A percentile compares a stretch with the other conserved stretches of the same genome.
These are phyloP conservation scores for Oreotragus oreotragus DNA, from an alignment of 2,113 vertebrate species.

Conservation along the genomic window DNA sequence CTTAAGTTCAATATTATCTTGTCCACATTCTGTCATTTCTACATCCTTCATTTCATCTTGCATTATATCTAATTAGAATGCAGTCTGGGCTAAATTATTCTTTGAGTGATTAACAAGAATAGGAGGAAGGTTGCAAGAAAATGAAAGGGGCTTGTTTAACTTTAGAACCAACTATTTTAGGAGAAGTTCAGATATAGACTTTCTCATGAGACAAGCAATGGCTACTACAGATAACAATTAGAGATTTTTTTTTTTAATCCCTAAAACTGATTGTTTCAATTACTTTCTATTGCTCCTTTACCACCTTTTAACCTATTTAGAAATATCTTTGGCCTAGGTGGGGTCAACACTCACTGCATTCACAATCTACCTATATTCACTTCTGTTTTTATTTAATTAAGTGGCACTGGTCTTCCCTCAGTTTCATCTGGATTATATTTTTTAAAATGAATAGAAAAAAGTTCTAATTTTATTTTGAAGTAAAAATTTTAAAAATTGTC, in stretches of 20 bases:
- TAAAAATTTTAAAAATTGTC: neutral
- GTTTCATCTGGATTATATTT: neutral
- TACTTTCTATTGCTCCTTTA: neutral
- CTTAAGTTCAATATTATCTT: neutral
- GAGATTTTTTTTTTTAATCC: neutral
- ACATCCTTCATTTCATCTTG: neutral
- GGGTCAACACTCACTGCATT: neutral
- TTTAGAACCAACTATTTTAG: neutral
- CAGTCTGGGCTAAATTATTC: neutral
- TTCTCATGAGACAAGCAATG: neutral
- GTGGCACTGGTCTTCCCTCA: neutral
- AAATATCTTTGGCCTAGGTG: neutral
- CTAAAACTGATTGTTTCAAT: neutral
- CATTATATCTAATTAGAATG: neutral
- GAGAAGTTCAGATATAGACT: neutral
- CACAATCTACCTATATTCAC: neutral
- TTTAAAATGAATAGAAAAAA: neutral
- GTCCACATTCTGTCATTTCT: neutral
- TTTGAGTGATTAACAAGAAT: neutral
- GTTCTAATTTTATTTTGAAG: conserved; percentile 28
- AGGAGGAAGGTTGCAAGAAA: neutral
- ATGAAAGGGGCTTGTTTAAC: neutral
- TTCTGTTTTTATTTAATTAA: neutral
- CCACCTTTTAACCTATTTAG: neutral
- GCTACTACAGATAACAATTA: neutral